A percentile compares a stretch with the other conserved stretches of the same genome.
Evolutionary conservation across 2,797 vertebrate genomes (phyloP).

Genomic region (Gephyroberyx darwinii): DNA sequence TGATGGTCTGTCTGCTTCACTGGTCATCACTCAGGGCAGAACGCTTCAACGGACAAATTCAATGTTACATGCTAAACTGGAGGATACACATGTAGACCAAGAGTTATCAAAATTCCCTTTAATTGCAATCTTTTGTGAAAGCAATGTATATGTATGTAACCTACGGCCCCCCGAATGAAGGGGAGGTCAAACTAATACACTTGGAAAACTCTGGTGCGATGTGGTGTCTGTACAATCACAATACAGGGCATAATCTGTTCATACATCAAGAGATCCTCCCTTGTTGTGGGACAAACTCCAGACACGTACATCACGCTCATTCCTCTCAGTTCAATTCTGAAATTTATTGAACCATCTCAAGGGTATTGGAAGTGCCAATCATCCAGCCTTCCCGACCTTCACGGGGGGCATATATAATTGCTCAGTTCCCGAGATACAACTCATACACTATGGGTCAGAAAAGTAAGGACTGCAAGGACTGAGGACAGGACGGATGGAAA

Average conservation of each 20-base stretch:
- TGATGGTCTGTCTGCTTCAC: conserved; percentile 37
- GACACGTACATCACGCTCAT: conserved; percentile 8
- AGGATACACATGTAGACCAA: conserved; percentile 5
- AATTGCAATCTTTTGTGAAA: background rate
- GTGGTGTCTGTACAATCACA: too few species aligned
- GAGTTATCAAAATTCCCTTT: conserved; percentile 17
- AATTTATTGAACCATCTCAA: conserved; percentile 38
- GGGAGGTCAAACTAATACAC: background rate
- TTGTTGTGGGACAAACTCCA: conserved; percentile 3
- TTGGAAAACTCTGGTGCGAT: too few species aligned
- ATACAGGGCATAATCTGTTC: background rate
- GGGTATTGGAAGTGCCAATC: conserved; percentile 26
- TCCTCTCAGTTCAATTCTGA: conserved; percentile 38
- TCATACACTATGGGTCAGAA: background rate
- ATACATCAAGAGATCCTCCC: conserved; percentile 14
- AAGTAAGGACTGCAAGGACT: too few species aligned
- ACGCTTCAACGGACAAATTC: conserved; percentile 24
- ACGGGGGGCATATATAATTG: background rate
- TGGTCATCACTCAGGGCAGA: conserved; percentile 39
- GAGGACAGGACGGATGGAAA: background rate
- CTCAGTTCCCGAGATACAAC: background rate
- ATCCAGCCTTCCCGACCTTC: conserved; percentile 1
- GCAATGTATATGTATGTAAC: background rate
- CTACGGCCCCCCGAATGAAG: background rate
- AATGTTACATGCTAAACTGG: conserved; percentile 33